Conservation (phyloP, 2,113 vertebrate species). For the Microcebus jonahi region DNA sequence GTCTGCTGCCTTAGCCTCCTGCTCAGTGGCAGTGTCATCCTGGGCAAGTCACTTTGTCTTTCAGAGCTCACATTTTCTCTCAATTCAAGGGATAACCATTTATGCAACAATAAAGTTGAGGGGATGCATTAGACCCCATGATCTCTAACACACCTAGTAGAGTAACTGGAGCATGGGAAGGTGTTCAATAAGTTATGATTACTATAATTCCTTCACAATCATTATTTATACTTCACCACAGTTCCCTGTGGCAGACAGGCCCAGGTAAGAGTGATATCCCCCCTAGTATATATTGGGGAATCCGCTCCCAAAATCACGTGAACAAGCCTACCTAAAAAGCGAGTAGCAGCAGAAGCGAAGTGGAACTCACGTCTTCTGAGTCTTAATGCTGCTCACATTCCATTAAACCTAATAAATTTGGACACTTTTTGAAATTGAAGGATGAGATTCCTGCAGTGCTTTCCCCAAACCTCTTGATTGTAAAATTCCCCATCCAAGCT, state of each 20-base stretch:
- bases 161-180: background rate
- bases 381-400: background rate
- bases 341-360: background rate
- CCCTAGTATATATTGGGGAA: background rate
- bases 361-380: background rate
- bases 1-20: background rate
- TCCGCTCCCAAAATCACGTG: background rate
- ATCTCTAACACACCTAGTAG: background rate
- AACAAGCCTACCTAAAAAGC: background rate
- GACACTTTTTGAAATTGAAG: background rate
- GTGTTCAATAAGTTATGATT: background rate
- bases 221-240: background rate
- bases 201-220: slow-evolving; percentile 3
- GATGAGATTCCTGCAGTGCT: background rate
- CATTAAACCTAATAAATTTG: background rate
- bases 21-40: background rate
- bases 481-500: background rate
- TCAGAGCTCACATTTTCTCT: background rate
- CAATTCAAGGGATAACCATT: background rate
- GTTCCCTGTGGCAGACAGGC: background rate
- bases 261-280: background rate
- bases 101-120: background rate
- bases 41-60: background rate
- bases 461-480: background rate
- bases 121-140: background rate